These are phyloP conservation scores for Pagetopsis macropterus DNA, from an alignment of 2,797 vertebrate genomes.

Conservation along the genomic window DNA sequence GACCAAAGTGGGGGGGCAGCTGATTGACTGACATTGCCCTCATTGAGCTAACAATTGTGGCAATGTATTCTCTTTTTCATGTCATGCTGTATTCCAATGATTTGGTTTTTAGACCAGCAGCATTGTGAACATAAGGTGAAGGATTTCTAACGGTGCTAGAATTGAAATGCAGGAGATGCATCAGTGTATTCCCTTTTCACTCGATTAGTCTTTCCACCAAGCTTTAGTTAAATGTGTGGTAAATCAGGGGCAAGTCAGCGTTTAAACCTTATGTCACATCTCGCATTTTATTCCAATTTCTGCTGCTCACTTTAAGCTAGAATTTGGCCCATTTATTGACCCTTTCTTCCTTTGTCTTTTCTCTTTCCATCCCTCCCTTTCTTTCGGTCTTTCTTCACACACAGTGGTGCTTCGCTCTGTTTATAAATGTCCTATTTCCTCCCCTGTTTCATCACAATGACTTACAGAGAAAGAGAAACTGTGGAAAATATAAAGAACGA, in stretches of 20 bases:
- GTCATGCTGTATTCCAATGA: not conserved
- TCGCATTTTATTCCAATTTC: constrained; percentile 19
- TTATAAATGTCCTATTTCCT: constrained; percentile 15
- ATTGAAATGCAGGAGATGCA: not conserved
- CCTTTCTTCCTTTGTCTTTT: not conserved
- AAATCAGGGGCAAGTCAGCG: constrained; percentile 47
- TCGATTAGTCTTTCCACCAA: not conserved
- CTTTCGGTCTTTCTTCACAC: not conserved
- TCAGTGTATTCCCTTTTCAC: not conserved
- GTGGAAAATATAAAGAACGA: not conserved
- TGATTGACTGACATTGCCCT: too few relatives aligned
- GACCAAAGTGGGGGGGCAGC: too few relatives aligned
- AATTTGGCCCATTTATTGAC: not conserved
- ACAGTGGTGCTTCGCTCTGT: not conserved
- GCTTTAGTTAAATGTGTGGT: constrained; percentile 65
- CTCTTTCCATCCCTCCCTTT: not conserved
- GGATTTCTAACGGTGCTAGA: not conserved
- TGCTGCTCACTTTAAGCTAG: not conserved
- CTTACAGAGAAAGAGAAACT: not conserved
- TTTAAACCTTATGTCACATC: constrained; percentile 38
- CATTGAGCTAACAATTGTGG: too few relatives aligned
- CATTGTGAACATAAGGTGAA: not conserved
- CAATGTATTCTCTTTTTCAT: not conserved
- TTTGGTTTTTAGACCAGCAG: not conserved
- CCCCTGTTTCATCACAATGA: constrained; percentile 18